phyloP scores from a whole-genome alignment of 2,113 vertebrate species.

The Lampris megalopsis region DNA sequence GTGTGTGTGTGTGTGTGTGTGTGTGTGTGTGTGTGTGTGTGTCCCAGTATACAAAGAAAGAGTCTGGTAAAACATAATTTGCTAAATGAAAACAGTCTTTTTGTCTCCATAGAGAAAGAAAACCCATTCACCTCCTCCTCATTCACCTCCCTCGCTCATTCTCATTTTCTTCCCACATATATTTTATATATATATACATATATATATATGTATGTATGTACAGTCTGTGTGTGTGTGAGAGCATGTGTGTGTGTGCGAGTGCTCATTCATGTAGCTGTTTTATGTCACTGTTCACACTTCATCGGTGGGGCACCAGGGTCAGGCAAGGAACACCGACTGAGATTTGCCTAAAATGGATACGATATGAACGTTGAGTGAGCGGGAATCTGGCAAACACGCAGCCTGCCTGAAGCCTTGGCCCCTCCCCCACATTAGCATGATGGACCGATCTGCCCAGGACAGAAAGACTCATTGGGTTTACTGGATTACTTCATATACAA shows the following conservation, averaged over 20 bases:
- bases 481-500: constrained; percentile 59
- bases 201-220: constrained; percentile 34
- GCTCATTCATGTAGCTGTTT: constrained; percentile 54
- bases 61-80: constrained; percentile 47
- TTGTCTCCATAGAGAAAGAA: constrained; percentile 17
- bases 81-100: neutral
- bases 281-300: constrained; percentile 71
- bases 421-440: constrained; percentile 14
- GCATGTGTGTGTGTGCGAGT: neutral
- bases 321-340: constrained; percentile 43
- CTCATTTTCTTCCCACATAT: neutral
- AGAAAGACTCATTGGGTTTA: constrained; percentile 67
- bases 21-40: constrained; percentile 27
- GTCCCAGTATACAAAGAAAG: constrained; percentile 8
- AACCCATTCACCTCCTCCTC: neutral
- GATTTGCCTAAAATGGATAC: constrained; percentile 57
- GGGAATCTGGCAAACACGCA: constrained; percentile 46
- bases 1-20: constrained; percentile 13
- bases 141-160: neutral
- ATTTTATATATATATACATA: neutral
- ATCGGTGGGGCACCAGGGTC: constrained; percentile 52
- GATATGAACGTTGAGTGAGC: constrained; percentile 12
- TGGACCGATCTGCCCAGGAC: constrained; percentile 54
- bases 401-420: constrained; percentile 40
- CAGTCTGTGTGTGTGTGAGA: neutral